Percentiles rank a stretch among this genome's conserved stretches.
phyloP scores from a whole-genome alignment of 2,113 vertebrate genomes.

The Cynopterus brachyotis region DNA sequence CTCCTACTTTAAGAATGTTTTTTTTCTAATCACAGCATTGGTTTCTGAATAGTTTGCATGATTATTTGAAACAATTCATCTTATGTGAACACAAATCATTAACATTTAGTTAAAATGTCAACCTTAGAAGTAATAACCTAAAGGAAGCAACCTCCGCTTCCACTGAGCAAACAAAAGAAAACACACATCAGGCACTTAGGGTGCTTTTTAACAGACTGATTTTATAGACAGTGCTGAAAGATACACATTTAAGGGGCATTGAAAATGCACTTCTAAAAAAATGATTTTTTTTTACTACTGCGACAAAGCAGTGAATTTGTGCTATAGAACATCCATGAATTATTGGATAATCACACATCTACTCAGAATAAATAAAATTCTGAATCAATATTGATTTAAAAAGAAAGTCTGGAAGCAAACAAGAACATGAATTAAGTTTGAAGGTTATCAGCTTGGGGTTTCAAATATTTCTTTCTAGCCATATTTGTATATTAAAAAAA shows the following conservation, averaged over 20 bases:
- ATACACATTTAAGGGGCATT: not conserved
- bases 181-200: not conserved
- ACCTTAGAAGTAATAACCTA: not conserved
- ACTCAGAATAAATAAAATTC: conserved; percentile 66
- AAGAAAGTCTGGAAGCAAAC: conserved; percentile 43
- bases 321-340: conserved; percentile 20
- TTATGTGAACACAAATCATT: not conserved
- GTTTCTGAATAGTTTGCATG: not conserved
- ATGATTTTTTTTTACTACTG: conserved; percentile 48
- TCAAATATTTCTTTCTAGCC: conserved; percentile 49
- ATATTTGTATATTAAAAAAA: conserved; percentile 43
- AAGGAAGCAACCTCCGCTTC: not conserved
- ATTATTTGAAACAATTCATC: not conserved
- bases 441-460: conserved; percentile 39
- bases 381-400: conserved; percentile 63
- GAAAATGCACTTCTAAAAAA: conserved; percentile 44
- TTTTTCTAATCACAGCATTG: not conserved
- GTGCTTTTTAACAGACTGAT: not conserved
- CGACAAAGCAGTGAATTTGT: conserved; percentile 53
- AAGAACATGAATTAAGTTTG: conserved; percentile 46
- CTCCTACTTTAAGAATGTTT: conserved; percentile 10
- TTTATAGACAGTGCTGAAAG: conserved; percentile 49
- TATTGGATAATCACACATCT: conserved; percentile 51
- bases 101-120: not conserved
- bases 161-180: not conserved